Percentiles rank a stretch among this genome's conserved stretches.
Conservation (phyloP, 2,888 invertebrate species). For the Nymphalis urticae region DNA sequence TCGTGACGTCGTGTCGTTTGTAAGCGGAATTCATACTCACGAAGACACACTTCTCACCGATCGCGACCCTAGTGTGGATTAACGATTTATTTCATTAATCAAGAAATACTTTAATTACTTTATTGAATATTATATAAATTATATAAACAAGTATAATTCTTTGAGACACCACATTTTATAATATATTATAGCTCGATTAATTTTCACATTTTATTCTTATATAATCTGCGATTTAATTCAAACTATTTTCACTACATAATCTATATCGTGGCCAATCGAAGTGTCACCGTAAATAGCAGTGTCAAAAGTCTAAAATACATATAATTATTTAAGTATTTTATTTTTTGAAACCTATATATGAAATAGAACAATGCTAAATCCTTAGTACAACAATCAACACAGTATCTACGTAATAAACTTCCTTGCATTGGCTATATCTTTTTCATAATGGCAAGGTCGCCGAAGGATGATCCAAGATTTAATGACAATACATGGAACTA, state of each 20-base stretch:
- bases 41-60: too few species aligned
- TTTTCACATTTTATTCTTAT: too few species aligned
- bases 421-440: conserved; percentile 48
- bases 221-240: not conserved
- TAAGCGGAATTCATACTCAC: too few species aligned
- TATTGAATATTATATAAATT: too few species aligned
- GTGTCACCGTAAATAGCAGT: conserved; percentile 48
- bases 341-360: conserved; percentile 47
- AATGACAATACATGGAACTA: conserved; percentile 78
- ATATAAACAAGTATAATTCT: too few species aligned
- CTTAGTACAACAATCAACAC: conserved; percentile 48
- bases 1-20: too few species aligned
- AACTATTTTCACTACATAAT: conserved; percentile 77
- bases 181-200: too few species aligned
- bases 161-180: too few species aligned
- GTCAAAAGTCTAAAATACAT: conserved; percentile 61
- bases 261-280: conserved; percentile 60
- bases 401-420: conserved; percentile 16
- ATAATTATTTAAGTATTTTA: conserved; percentile 22
- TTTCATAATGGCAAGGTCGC: conserved; percentile 80
- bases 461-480: conserved; percentile 75
- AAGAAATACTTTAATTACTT: too few species aligned
- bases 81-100: too few species aligned
- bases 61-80: too few species aligned
- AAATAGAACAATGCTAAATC: conserved; percentile 66